Conservation (phyloP, 2,797 vertebrate species). For the Phalloptychus januarius region DNA sequence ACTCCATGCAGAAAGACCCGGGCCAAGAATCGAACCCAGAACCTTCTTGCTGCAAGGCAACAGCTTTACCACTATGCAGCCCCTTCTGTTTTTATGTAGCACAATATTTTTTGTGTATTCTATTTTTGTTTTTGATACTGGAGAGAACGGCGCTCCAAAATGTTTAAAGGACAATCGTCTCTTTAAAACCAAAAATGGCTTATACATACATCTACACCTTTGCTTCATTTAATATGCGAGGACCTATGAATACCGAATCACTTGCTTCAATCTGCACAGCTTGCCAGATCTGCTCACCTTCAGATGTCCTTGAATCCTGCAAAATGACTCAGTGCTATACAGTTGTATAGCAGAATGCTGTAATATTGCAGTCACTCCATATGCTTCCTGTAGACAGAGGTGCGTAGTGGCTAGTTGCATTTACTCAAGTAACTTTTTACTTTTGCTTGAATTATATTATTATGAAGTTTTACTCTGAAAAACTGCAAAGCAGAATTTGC, state of each 20-base stretch:
- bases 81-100: not conserved
- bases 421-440: no score
- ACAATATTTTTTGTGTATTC: not conserved
- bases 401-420: no score
- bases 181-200: not conserved
- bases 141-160: not conserved
- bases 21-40: no score
- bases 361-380: not conserved
- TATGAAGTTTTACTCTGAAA: not conserved
- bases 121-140: not conserved
- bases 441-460: no score
- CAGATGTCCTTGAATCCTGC: not conserved
- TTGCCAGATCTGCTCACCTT: conserved; percentile 7
- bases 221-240: conserved; percentile 1
- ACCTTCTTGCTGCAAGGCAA: no score
- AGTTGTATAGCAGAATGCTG: not conserved
- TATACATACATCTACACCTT: not conserved
- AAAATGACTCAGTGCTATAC: not conserved
- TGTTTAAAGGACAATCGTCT: not conserved
- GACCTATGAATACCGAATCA: conserved; percentile 8
- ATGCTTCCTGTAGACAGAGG: not conserved
- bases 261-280: not conserved
- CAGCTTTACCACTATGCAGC: no score
- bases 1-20: no score
- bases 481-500: not conserved